Base-by-base conservation (phyloP, 2,888 invertebrate species). In the Agrilus cyanescens region DNA sequence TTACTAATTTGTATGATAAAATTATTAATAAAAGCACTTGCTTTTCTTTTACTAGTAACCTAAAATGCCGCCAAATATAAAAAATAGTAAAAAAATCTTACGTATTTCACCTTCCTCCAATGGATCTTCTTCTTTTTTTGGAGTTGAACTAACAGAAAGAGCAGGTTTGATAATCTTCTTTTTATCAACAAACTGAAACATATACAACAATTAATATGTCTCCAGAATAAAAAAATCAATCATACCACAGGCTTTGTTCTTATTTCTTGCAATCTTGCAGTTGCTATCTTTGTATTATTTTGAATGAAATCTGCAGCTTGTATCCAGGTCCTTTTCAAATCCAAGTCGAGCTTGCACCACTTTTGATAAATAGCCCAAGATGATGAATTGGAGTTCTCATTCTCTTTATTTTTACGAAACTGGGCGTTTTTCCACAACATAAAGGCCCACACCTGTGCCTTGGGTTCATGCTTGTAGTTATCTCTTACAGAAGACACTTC, bases 401-500 rank as follows among this genome's bases (percentile, higher is more conserved):
- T 52, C 41, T 71, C 75, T 5, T 69, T 65, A 1, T 68, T 64
- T 30, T 47, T 68, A 71, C 64, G 63, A 32, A 71, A 57, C 53
- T 78, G 75, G 8, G 75, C 72, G 44, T 73, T 74, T 58, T 88
- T 88, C 87, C 87, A 88, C 33, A 88, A 61, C 4, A 85, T 69
- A 59, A 86, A 88, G 32, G 85, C 87, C 87, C 88, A 87, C 8
- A 87, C 82, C 67, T 86, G 84, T 7, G 86, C 80, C 63, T 86
- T 85, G 45, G 77, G 77, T 63, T 86, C 86, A 61, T 76, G 76
- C 75, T 82, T 65, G 34, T 82, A 68, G 43, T 62, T 66, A 38
- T 69, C 80, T 55, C 78, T 73, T 32, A 82, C 74, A 41, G 73
- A 72, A 35, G 81, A 80, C 46, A 75, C 71, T 51, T 74, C 73